Evolutionary conservation across 2,113 vertebrate genomes (phyloP), one percentile per base, ranked within the genome.

Genomic region (Thunnus thynnus): DNA sequence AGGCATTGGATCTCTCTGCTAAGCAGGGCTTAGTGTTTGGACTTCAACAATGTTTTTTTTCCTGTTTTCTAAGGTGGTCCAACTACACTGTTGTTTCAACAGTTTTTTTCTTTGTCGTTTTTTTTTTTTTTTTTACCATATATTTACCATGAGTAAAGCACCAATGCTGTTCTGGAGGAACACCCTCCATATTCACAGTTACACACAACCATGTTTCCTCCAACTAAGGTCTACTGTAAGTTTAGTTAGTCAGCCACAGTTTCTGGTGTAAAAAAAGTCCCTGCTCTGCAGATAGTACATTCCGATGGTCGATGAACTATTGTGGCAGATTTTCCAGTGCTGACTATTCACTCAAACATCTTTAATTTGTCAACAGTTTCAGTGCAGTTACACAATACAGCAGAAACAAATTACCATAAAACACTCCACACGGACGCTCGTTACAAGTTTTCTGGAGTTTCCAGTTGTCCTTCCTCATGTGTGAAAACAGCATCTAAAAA

Each of bases 21-120:
- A 54, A 78, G 78, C 75, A 17, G 52, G 18, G 57, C 77, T 61
- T 54, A 18, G 60, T 44, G 20, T 67, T 58, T 64, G 69, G 58
- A 72, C 66, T 69, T 81, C 55, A 56, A 36, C 67, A 64, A 52
- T 63, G 61, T 68, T 83, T 71, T 88, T 44, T 74, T 62, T 74
- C 58, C 68, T 72, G 56, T 64, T 63, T 84, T 66, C 71, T 44
- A 27, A 71, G 69, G 83, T 73, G 63, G 62, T 88, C 73, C 76
- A 56, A 57, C 73, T 54, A 22, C 67, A 78, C 52, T 67, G 57
- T 46, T 78, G 17, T 58, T 74, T 70, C 44, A 75, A 30, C 54
- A 51, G 16, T 41, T 55, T 63, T 55, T 32, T 41, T 9, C 8
- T 9, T 41, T 9, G 2, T 41, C 36, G 7, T 9, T 9, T 8